Evolutionary conservation across 2,113 vertebrate species (phyloP).

Genomic region (Pangasianodon hypophthalmus): DNA sequence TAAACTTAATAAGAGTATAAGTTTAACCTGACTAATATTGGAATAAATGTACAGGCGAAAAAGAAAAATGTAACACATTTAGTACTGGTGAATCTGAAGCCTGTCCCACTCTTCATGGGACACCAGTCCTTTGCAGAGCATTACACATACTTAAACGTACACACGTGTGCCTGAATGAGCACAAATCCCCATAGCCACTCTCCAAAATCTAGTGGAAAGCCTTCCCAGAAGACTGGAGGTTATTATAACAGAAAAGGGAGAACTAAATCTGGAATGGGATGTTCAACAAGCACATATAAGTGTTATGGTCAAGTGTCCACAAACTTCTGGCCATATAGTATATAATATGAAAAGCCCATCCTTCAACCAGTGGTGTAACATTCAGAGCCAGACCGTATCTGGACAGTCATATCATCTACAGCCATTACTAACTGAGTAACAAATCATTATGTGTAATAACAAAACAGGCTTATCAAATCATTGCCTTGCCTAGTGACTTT

Average conservation of each 20-base stretch:
- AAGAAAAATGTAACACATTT: too few relatives aligned
- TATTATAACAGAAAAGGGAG: background rate
- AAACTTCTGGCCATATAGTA: background rate
- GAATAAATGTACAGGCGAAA: background rate
- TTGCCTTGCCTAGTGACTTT: background rate
- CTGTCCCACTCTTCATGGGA: background rate
- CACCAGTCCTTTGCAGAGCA: background rate
- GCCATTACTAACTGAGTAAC: background rate
- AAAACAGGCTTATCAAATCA: constrained; percentile 7
- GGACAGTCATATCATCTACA: background rate
- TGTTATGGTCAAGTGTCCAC: background rate
- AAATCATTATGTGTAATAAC: background rate
- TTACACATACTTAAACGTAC: background rate
- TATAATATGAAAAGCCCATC: background rate
- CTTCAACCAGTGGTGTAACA: background rate
- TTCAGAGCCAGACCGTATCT: background rate
- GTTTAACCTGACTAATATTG: background rate
- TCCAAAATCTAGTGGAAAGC: background rate
- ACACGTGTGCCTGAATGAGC: background rate
- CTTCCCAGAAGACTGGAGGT: background rate
- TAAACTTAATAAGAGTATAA: background rate
- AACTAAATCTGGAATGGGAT: background rate
- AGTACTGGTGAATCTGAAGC: background rate
- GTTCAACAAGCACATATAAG: background rate
- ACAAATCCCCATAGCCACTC: background rate